Percentiles rank a stretch among this genome's conserved stretches.
Evolutionary conservation across 64 coral and sea anemone species (phyloP).

Genomic region (Pocillopora damicornis): DNA sequence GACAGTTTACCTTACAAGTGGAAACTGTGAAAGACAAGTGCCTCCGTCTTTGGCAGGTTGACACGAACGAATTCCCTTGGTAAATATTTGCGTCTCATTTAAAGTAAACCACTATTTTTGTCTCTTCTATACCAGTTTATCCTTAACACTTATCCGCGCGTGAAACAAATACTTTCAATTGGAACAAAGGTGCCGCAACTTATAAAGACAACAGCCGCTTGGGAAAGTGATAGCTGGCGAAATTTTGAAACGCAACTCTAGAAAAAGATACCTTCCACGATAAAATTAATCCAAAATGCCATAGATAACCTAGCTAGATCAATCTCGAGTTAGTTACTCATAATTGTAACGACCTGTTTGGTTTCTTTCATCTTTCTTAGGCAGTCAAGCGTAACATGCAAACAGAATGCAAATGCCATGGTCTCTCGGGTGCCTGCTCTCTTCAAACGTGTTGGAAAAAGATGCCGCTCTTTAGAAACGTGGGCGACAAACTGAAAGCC

Average conservation of each 20-base stretch:
- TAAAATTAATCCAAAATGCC: slow-evolving; percentile 1
- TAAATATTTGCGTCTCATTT: slow-evolving; percentile 7
- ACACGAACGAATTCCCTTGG: not conserved
- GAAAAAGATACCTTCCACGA: not conserved
- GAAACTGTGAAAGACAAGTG: slow-evolving; percentile 40
- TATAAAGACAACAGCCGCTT: not conserved
- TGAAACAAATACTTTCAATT: not conserved
- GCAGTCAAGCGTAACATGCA: slow-evolving; percentile 74
- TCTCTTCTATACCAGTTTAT: not conserved
- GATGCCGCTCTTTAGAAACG: slow-evolving; percentile 56
- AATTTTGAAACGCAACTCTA: not conserved
- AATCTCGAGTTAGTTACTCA: not conserved
- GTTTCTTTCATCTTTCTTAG: slow-evolving; percentile 44
- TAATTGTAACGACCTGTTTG: not conserved
- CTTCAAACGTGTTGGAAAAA: slow-evolving; percentile 75
- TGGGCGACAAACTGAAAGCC: slow-evolving; percentile 66
- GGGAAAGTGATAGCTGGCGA: slow-evolving; percentile 7
- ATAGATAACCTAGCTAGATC: slow-evolving; percentile 13
- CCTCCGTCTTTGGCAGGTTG: slow-evolving; percentile 6
- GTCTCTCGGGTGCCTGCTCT: slow-evolving; percentile 66
- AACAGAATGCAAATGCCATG: slow-evolving; percentile 81
- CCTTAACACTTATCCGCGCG: not conserved
- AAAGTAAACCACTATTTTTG: not conserved
- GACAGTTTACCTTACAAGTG: slow-evolving; percentile 45
- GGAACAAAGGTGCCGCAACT: slow-evolving; percentile 30